Base-by-base conservation (phyloP, 1,140 invertebrate species). In the Stegodyphus mimosarum region DNA sequence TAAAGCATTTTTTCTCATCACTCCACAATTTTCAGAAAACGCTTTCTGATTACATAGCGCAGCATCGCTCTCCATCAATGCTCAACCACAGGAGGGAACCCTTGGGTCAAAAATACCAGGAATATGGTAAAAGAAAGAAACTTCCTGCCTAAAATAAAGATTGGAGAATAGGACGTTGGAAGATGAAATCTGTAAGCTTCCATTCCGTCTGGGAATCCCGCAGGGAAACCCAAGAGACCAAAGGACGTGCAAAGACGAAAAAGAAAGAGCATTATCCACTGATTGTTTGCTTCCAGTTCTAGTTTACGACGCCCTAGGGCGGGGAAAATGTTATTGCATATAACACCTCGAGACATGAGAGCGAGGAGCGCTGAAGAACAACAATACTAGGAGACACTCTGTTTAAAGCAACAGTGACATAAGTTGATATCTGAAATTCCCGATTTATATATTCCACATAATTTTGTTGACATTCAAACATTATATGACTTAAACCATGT, bases 121-220 rank as follows among this genome's bases (percentile, higher is more conserved):
- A 11, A 51, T 51, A 73, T 7, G 71, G 50, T 5, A 52, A 72
- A 73, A n/a, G 10, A 50, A 77, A 66, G 49, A 77, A 77, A 77
- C 7, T 63, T n/a, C n/a, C 73, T 55, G 60, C 55, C 33, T n/a
- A 49, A 77, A 63, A 63, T 11, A 13, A 63, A 13, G 60, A 63
- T 48, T 55, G 17, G 74, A 64, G 48, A 17, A 33, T 69, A 17
- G n/a, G 50, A 49, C 15, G 17, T 15, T 51, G 52, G 66, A 79
- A 70, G 70, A 79, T 79, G 52, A 79, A 79, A 79, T 79, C 77
- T 79, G 77, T 79, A 60, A 70, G 66, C 77, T 48, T 77, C 75
- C 75, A 77, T 67, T 67, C 75, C 49, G 15, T n/a, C 18, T 50
- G 49, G 77, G 77, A 48, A 17, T 50, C 50, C 67, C 77, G 50